phyloP scores from a whole-genome alignment of 2,113 vertebrate species.

The Mustela lutreola region DNA sequence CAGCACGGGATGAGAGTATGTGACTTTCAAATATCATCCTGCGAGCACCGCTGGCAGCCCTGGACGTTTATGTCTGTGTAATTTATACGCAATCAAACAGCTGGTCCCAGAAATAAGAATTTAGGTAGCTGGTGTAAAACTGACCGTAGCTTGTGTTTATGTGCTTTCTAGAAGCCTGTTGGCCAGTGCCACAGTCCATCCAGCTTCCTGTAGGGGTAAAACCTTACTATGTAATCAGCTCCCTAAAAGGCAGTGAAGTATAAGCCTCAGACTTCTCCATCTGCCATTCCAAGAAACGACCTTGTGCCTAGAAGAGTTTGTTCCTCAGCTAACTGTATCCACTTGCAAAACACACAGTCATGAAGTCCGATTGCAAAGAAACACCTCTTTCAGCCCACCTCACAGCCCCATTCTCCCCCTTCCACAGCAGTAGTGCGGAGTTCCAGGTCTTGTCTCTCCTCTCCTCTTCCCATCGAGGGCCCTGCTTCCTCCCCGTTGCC shows the following conservation, averaged over 20 bases:
- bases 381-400: background rate
- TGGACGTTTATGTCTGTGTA: background rate
- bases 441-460: background rate
- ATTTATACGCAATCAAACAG: background rate
- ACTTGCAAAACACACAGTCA: slow-evolving; percentile 30
- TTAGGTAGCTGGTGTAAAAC: background rate
- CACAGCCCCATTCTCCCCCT: background rate
- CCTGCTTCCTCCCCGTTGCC: background rate
- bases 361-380: slow-evolving; percentile 56
- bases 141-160: slow-evolving; percentile 2
- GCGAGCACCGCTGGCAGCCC: background rate
- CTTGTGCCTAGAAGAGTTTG: slow-evolving; percentile 38
- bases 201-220: background rate
- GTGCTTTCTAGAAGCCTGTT: slow-evolving; percentile 11
- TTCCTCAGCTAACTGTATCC: slow-evolving; percentile 27
- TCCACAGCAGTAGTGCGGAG: background rate
- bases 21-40: slow-evolving; percentile 22
- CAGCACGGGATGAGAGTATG: background rate
- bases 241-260: background rate
- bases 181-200: background rate
- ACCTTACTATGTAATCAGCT: background rate
- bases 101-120: slow-evolving; percentile 2
- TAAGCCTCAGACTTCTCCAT: slow-evolving; percentile 11
- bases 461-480: background rate
- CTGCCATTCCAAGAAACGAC: background rate